phyloP scores from a whole-genome alignment of 2,113 vertebrate species.

The Tretioscincus oriximinensis region DNA sequence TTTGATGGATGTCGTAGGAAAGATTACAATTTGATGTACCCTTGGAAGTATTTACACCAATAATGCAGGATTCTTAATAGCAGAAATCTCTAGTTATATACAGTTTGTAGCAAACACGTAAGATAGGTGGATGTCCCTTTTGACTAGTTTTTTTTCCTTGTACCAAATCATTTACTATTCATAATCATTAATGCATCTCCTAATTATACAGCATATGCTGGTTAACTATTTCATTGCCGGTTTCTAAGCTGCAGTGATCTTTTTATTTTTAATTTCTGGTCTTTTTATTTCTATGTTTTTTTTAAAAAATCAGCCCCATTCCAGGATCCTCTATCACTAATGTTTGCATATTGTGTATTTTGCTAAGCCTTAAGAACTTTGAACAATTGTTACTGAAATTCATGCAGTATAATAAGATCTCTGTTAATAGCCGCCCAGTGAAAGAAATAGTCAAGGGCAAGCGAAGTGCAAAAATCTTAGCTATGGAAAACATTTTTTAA shows the following conservation, averaged over 20 bases:
- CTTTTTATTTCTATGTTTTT: slow-evolving; percentile 12
- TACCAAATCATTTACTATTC: slow-evolving; percentile 79
- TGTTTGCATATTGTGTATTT: neutral
- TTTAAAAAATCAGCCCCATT: neutral
- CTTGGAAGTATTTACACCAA: slow-evolving; percentile 79
- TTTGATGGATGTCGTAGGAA: slow-evolving; percentile 85
- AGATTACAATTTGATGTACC: slow-evolving; percentile 82
- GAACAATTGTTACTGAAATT: neutral
- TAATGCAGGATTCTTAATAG: slow-evolving; percentile 75
- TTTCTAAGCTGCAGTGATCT: slow-evolving; percentile 14
- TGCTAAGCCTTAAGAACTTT: neutral
- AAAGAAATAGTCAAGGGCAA: slow-evolving; percentile 31
- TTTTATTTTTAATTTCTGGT: slow-evolving; percentile 31
- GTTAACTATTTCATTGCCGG: slow-evolving; percentile 73
- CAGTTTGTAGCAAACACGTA: slow-evolving; percentile 73
- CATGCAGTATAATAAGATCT: neutral
- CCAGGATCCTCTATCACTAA: neutral
- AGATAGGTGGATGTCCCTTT: slow-evolving; percentile 74
- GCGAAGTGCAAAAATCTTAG: slow-evolving; percentile 28
- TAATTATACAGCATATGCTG: slow-evolving; percentile 86
- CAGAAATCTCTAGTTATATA: slow-evolving; percentile 71
- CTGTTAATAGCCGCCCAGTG: slow-evolving; percentile 31
- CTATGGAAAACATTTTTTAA: fast-evolving
- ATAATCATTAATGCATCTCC: slow-evolving; percentile 84
- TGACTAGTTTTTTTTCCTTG: slow-evolving; percentile 71